Percentiles rank a stretch among this genome's conserved stretches.
phyloP scores from a whole-genome alignment of 1,140 invertebrate species.

The Drosophila teissieri region DNA sequence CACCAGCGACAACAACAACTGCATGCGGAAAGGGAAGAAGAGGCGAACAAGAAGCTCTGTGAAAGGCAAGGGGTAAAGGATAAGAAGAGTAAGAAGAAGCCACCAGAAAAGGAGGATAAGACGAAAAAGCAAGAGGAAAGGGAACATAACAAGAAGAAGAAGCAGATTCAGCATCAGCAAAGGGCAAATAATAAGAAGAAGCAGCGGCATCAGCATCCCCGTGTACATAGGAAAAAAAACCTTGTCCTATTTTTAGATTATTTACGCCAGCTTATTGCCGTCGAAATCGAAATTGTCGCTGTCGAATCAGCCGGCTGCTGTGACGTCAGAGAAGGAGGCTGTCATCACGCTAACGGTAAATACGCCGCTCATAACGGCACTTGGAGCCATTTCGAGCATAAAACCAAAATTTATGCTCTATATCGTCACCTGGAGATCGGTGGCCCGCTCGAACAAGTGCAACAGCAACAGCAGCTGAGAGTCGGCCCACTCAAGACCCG shows the following conservation, averaged over 20 bases:
- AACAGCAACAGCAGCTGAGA: constrained; percentile 82
- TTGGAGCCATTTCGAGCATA: constrained; percentile 73
- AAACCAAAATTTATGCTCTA: constrained; percentile 83
- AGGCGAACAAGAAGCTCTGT: constrained; percentile 16
- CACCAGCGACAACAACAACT: constrained; percentile 38
- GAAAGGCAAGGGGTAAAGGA: neutral
- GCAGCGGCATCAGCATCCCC: constrained; percentile 28
- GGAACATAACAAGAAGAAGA: constrained; percentile 6
- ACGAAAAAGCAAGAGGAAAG: constrained; percentile 8
- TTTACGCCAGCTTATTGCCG: constrained; percentile 62
- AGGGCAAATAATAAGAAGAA: constrained; percentile 19
- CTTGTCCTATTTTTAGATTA: constrained; percentile 78
- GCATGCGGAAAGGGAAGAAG: neutral
- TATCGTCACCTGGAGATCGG: constrained; percentile 77
- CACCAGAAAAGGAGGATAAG: constrained; percentile 20
- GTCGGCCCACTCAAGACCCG: constrained; percentile 49
- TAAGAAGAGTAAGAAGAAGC: constrained; percentile 16
- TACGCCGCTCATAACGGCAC: constrained; percentile 65
- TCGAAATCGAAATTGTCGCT: constrained; percentile 55
- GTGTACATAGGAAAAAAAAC: constrained; percentile 56
- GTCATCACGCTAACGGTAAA: constrained; percentile 53
- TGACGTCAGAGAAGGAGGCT: constrained; percentile 34
- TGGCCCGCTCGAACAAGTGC: constrained; percentile 78
- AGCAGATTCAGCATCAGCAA: constrained; percentile 17
- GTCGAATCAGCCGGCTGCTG: constrained; percentile 18